Base-by-base conservation (phyloP, 2,797 vertebrate genomes). In the Sphaeramia orbicularis region DNA sequence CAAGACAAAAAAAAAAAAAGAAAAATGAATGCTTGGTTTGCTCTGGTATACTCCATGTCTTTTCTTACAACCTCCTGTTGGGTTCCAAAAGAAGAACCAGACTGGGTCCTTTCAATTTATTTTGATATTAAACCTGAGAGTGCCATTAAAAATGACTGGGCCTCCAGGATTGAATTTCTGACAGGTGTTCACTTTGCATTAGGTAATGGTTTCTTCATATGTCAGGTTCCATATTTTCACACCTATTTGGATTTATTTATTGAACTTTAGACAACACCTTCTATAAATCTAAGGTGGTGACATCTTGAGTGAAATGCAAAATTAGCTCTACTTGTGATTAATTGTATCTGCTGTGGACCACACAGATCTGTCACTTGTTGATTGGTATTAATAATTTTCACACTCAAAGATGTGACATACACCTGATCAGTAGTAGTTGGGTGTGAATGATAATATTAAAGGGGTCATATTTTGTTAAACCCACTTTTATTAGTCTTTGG, bases 131-230 rank as follows among this genome's bases (percentile, higher is more conserved):
- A 76, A 87, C 42, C 65, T 19, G 35, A 55, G 38, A 45, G 52
- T 74, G 63, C 60, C 80, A 77, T 89, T 90, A 78, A 84, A 81
- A 80, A 71, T 50, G 56, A 81, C 63, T 48, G 19, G 52, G 58
- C 53, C 48, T 58, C 38, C 50, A 80, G 58, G 67, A 88, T 86
- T 86, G 78, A 61, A 78, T 89, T 88, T 84, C 76, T 90, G 90
- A 89, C 86, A 83, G 81, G 71, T 78, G 73, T 74, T 91, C 86
- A 80, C 81, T 90, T 84, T 84, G 74, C 71, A 86, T 90, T 83
- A 86, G 61, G 66, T 79, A 75, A 81, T 86, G 50, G 76, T 85
- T 85, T 77, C 56, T 45, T 76, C 77, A 78, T 48, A 62, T 75
- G 83, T 74, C 83, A 78, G 58, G 70, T 57, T 81, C 45, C 43